Conservation (phyloP, 2,888 invertebrate species). For the Oligia latruncula region DNA sequence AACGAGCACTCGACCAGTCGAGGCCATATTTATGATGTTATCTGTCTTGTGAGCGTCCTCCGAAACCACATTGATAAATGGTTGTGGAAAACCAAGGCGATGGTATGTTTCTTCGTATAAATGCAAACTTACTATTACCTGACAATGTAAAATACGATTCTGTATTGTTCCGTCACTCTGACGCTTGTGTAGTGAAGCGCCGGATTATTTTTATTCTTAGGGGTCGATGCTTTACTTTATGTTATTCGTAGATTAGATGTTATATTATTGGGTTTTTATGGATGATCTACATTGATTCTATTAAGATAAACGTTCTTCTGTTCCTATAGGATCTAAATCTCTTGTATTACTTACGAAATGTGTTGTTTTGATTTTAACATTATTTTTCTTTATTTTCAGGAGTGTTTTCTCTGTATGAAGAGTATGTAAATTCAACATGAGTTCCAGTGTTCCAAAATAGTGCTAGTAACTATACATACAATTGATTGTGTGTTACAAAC, state of each 20-base stretch:
- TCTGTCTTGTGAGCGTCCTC: conserved; percentile 89
- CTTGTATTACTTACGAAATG: conserved; percentile 44
- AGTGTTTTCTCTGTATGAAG: conserved; percentile 78
- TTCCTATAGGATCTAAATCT: conserved; percentile 61
- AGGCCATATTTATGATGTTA: conserved; percentile 93
- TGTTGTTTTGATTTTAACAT: conserved; percentile 71
- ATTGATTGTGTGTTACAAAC: conserved; percentile 82
- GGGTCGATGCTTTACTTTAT: conserved; percentile 52
- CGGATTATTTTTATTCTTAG: conserved; percentile 80
- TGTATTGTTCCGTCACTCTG: conserved; percentile 84
- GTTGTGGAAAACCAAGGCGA: conserved; percentile 83
- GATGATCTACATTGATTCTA: not conserved
- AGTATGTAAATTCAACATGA: conserved; percentile 79
- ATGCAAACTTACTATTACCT: conserved; percentile 64
- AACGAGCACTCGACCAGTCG: conserved; percentile 87
- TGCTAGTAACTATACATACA: conserved; percentile 78
- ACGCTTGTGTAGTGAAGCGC: conserved; percentile 87
- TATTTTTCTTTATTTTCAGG: conserved; percentile 85
- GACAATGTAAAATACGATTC: conserved; percentile 71
- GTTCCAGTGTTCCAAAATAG: conserved; percentile 80
- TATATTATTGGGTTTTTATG: not conserved
- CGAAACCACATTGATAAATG: conserved; percentile 87
- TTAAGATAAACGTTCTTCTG: conserved; percentile 9
- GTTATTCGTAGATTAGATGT: conserved; percentile 15
- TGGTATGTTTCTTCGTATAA: conserved; percentile 82